Base-by-base conservation (phyloP, 2,113 vertebrate genomes). In the Larimichthys polyactis region DNA sequence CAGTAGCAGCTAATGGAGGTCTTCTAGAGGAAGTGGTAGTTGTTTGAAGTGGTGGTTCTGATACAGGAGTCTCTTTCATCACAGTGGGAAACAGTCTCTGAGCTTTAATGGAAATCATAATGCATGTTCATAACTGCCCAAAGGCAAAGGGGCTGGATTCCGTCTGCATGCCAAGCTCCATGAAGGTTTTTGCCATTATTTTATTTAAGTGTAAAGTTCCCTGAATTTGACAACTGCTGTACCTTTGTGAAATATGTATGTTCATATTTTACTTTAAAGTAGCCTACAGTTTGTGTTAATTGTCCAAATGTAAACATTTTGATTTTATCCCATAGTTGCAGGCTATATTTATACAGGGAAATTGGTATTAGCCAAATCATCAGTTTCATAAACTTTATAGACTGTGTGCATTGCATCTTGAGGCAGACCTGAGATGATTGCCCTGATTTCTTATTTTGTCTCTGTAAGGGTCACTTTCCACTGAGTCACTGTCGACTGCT, bases 31-130 rank as follows among this genome's bases (percentile, higher is more conserved):
- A 94, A 91, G 84, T 78, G 43, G 29, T 71, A 40, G 16, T 32
- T 86, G 90, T 93, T 94, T 93, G 91, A 94, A 94, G 91, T 92
- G 82, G 86, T 43, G 20, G 4, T 71, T 58, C 82, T 75, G 81
- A 89, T 91, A 90, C 84, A 70, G 81, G 75, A 82, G 90, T 79
- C 87, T 78, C 93, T 96, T 95, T 95, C 88, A 91, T 94, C 91
- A 92, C 86, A 91, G 88, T 51, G 0, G 91, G 83, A 29, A 88
- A 88, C 92, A 86, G 82, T 81, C 24, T 36, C 72, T 29, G 82
- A 83, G 74, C 89, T 76, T 90, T 93, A 93, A 94, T 95, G 90
- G 92, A 94, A 95, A 93, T 94, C 89, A 94, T 94, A 95, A 93
- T 91, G 78, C 81, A 87, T 90, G 87, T 93, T 94, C 87, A 93